A percentile compares a stretch with the other conserved stretches of the same genome.
Evolutionary conservation across 2,888 invertebrate species (phyloP).

Genomic region (Isoperla grammatica): DNA sequence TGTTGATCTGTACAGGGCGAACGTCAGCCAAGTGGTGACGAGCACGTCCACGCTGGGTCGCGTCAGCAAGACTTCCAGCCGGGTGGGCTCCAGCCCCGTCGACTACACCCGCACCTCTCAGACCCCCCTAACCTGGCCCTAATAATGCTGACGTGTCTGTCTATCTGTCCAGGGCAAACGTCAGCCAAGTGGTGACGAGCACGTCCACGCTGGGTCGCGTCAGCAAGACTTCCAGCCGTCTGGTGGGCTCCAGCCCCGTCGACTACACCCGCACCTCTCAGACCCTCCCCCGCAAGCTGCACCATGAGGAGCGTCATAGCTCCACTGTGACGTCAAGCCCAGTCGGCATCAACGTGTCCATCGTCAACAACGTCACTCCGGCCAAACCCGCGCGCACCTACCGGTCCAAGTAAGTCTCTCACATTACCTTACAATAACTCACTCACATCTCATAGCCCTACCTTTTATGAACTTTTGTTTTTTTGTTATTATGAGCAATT

Average conservation of each 20-base stretch:
- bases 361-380: constrained; percentile 47
- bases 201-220: constrained; percentile 68
- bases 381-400: constrained; percentile 75
- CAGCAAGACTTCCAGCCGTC: constrained; percentile 73
- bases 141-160: no score
- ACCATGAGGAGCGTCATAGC: constrained; percentile 31
- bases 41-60: constrained; percentile 64
- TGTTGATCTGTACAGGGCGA: constrained; percentile 13
- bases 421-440: background rate
- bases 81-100: constrained; percentile 45
- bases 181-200: background rate
- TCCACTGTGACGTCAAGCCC: constrained; percentile 22
- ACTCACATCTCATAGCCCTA: no score
- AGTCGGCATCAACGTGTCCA: constrained; percentile 38
- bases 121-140: no score
- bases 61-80: constrained; percentile 75
- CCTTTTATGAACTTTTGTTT: no score
- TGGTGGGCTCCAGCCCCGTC: constrained; percentile 45
- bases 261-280: constrained; percentile 43
- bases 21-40: background rate
- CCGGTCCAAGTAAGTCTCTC: constrained; percentile 47
- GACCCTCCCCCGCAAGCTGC: constrained; percentile 64
- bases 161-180: constrained; percentile 8
- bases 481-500: no score
- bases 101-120: constrained; percentile 43